Base-by-base conservation (phyloP, 2,888 invertebrate species). In the Drosophila borealis region DNA sequence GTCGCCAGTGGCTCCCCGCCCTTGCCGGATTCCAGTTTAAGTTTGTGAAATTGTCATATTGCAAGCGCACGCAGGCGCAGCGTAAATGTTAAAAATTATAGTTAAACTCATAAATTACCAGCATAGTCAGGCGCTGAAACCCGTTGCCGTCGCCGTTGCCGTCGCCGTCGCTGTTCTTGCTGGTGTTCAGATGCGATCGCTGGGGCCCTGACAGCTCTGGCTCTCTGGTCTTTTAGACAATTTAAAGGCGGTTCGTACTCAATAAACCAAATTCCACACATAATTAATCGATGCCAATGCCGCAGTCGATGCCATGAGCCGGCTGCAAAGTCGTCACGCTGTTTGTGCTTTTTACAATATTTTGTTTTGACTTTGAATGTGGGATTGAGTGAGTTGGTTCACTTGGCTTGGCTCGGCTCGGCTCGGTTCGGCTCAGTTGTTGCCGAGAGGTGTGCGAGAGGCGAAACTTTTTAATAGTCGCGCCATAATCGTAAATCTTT, bases 401-500 rank as follows among this genome's bases (percentile, higher is more conserved):
- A 37, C 53, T 54, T 59, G 44, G 63, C 60, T 51, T n/a, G 17
- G 17, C 17, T 17, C 17, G 17, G 17, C 17, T 1, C 17, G 17
- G 17, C 17, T 17, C 17, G 44, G 63, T 56, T 53, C 34, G n/a
- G 57, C 41, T 39, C 37, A 55, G 29, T 59, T 37, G 39, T 39
- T 36, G 14, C 56, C 56, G 68, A 66, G 83, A 80, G 86, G 88
- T 83, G 83, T 78, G 73, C 71, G 71, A 78, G 80, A 89, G 88
- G 88, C 85, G 88, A 89, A 91, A 91, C 90, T 90, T 90, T 86
- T 90, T 91, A 90, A 90, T 90, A 91, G 90, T 89, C 91, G 79
- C 80, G 81, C 89, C 89, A 90, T 90, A 90, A 90, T 91, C 90
- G 90, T 90, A 91, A 90, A 90, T 90, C 91, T 90, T 90, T 80